A percentile compares a stretch with the other conserved stretches of the same genome.
Evolutionary conservation across 2,888 invertebrate genomes (phyloP).

Genomic region (Melinaea menophilus): DNA sequence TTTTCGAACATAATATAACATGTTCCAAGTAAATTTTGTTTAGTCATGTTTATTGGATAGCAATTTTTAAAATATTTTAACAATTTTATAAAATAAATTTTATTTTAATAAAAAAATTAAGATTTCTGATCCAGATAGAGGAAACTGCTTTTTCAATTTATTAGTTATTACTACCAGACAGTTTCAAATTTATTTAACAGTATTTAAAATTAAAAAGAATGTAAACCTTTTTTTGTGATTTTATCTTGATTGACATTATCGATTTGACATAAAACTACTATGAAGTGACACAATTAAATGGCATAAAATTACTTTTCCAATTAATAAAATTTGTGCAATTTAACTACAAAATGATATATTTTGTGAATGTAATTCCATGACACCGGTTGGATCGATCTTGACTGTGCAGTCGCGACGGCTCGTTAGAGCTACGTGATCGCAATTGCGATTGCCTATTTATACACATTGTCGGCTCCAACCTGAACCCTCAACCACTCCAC

Average conservation of each 20-base stretch:
- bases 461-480: conserved; percentile 65
- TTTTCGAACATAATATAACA: conserved; percentile 40
- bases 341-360: not conserved
- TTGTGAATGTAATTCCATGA: conserved; percentile 41
- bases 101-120: too few relatives aligned
- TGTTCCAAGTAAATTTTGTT: conserved; percentile 37
- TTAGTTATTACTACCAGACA: too few relatives aligned
- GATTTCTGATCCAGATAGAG: too few relatives aligned
- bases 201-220: too few relatives aligned
- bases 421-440: conserved; percentile 74
- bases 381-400: conserved; percentile 55
- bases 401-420: conserved; percentile 63
- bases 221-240: not conserved
- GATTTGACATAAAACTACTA: too few relatives aligned
- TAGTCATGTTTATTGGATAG: conserved; percentile 31
- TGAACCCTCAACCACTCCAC: conserved; percentile 43
- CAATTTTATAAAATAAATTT: not conserved
- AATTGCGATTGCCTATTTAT: conserved; percentile 73
- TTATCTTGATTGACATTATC: not conserved
- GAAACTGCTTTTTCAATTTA: too few relatives aligned
- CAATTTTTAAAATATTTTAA: conserved; percentile 13
- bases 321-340: not conserved
- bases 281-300: too few relatives aligned
- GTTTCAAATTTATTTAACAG: too few relatives aligned
- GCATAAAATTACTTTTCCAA: too few relatives aligned